Conservation (phyloP, 2,113 vertebrate genomes). For the Rhizomys pruinosus region DNA sequence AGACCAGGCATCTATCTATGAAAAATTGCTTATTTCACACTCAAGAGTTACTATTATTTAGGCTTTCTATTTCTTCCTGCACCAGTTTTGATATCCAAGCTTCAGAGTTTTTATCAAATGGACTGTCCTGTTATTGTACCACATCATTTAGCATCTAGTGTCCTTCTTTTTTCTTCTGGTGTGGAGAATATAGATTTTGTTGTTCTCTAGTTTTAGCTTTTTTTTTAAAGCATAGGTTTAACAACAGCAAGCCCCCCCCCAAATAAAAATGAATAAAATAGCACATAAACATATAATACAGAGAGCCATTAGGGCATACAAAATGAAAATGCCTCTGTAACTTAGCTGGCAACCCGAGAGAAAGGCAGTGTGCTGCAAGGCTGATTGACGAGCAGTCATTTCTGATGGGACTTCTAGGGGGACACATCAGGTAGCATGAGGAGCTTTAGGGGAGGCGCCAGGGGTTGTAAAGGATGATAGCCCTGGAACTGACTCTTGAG, state of each 20-base stretch:
- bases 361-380: no score
- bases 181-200: background rate
- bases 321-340: background rate
- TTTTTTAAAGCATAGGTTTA: background rate
- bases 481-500: background rate
- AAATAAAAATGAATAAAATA: slow-evolving; percentile 11
- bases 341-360: background rate
- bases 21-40: background rate
- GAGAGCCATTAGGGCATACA: background rate
- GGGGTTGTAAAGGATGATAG: background rate
- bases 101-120: slow-evolving; percentile 10
- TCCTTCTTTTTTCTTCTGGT: background rate
- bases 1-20: background rate
- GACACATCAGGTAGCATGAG: background rate
- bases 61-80: slow-evolving; percentile 33
- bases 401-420: background rate
- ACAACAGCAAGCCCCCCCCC: background rate
- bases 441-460: background rate
- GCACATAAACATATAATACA: background rate
- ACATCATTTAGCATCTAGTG: background rate
- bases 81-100: background rate
- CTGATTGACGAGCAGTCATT: background rate
- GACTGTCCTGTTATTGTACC: background rate
- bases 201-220: background rate
- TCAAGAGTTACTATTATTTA: background rate